phyloP scores from a whole-genome alignment of 2,888 invertebrate species.

The Cephus sareptanus region DNA sequence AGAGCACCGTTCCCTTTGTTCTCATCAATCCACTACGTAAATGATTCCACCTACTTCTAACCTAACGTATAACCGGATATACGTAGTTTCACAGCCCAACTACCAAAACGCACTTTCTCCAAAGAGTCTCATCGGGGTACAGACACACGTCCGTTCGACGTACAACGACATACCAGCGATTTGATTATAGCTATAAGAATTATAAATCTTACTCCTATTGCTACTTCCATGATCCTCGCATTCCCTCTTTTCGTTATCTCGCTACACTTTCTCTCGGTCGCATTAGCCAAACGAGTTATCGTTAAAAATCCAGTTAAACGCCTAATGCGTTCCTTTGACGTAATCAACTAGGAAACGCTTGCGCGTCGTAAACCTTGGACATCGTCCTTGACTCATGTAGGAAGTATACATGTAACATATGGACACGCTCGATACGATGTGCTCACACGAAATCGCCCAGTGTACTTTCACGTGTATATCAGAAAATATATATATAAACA shows the following conservation, averaged over 20 bases:
- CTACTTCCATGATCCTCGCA: background rate
- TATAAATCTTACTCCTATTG: background rate
- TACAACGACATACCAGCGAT: background rate
- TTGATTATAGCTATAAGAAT: background rate
- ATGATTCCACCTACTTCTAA: background rate
- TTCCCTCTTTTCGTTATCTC: background rate
- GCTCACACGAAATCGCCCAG: background rate
- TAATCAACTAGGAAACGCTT: slow-evolving; percentile 46
- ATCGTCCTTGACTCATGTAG: slow-evolving; percentile 37
- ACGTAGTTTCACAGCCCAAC: background rate
- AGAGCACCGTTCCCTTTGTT: background rate
- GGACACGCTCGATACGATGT: slow-evolving; percentile 1
- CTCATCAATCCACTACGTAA: background rate
- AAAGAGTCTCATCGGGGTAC: background rate
- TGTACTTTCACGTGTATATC: background rate
- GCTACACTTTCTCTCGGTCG: background rate
- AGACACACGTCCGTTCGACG: background rate
- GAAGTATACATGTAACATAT: slow-evolving; percentile 15
- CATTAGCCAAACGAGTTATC: background rate
- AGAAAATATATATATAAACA: background rate
- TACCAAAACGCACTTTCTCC: background rate
- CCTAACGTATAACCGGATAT: background rate
- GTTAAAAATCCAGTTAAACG: slow-evolving; percentile 19
- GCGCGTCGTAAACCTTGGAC: slow-evolving; percentile 36
- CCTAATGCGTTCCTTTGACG: slow-evolving; percentile 15